These are phyloP conservation scores for Pseudochirops corinnae DNA, from an alignment of 2,797 vertebrate species.

Conservation along the genomic window DNA sequence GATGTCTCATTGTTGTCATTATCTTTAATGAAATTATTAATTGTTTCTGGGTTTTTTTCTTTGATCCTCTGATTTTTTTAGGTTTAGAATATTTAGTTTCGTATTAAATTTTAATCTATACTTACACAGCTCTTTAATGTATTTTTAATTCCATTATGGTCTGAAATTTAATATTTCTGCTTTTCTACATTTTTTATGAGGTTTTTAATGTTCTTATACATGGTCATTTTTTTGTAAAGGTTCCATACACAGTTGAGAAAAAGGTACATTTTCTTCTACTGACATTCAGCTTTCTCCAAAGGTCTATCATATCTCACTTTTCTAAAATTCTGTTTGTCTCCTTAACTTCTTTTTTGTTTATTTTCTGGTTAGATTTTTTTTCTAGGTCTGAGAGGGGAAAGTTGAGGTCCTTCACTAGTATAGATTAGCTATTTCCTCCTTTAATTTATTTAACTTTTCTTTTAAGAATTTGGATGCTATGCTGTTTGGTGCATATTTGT, in stretches of 20 bases:
- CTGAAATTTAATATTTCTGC: not conserved
- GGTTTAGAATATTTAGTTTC: too few species aligned
- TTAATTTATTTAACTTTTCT: not conserved
- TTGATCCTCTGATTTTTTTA: too few species aligned
- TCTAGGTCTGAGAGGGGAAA: not conserved
- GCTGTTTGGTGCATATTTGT: not conserved
- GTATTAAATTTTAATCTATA: too few species aligned
- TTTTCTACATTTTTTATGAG: not conserved
- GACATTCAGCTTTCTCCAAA: too few species aligned
- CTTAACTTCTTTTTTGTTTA: not conserved
- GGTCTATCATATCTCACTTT: not conserved
- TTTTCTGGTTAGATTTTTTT: not conserved
- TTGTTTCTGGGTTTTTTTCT: too few species aligned
- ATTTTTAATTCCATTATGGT: too few species aligned
- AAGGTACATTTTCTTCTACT: too few species aligned
- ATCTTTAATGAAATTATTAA: too few species aligned
- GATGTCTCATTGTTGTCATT: too few species aligned
- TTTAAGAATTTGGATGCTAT: too few species aligned
- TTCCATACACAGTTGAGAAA: too few species aligned
- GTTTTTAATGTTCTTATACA: not conserved
- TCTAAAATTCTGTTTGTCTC: not conserved
- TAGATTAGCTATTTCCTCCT: not conserved
- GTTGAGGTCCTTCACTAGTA: not conserved
- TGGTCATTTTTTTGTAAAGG: not conserved
- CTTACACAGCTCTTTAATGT: too few species aligned